phyloP scores from a whole-genome alignment of 2,113 vertebrate genomes.

The Cynoglossus semilaevis region DNA sequence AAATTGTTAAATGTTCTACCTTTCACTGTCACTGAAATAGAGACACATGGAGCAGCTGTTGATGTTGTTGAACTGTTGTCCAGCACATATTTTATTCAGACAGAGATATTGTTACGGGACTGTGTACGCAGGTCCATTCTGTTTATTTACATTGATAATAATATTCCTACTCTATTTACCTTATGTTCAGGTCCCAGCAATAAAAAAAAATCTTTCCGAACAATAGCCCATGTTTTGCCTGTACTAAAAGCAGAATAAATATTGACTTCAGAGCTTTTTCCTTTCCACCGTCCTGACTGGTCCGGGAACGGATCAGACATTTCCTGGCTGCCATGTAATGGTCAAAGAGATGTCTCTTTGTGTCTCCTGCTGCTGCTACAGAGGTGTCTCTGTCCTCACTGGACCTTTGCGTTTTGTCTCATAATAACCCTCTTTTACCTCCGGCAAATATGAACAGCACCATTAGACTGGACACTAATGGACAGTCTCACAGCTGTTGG shows the following conservation, averaged over 20 bases:
- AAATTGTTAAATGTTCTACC: no score
- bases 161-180: neutral
- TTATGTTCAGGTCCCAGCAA: neutral
- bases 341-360: constrained; percentile 4
- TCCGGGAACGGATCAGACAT: constrained; percentile 16
- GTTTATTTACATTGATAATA: no score
- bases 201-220: neutral
- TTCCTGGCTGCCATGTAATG: constrained; percentile 22
- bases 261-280: neutral
- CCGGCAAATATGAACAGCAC: constrained; percentile 3
- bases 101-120: no score
- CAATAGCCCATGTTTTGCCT: neutral
- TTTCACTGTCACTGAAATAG: no score
- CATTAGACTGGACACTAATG: neutral
- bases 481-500: neutral
- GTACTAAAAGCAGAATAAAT: constrained; percentile 27
- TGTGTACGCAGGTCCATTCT: no score
- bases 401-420: constrained; percentile 15
- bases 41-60: no score
- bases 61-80: no score
- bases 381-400: constrained; percentile 20
- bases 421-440: constrained; percentile 13
- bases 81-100: no score
- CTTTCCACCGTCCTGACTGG: neutral
- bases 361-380: constrained; percentile 17